Evolutionary conservation across 2,113 vertebrate genomes (phyloP).

Genomic region (Centropristis striata): DNA sequence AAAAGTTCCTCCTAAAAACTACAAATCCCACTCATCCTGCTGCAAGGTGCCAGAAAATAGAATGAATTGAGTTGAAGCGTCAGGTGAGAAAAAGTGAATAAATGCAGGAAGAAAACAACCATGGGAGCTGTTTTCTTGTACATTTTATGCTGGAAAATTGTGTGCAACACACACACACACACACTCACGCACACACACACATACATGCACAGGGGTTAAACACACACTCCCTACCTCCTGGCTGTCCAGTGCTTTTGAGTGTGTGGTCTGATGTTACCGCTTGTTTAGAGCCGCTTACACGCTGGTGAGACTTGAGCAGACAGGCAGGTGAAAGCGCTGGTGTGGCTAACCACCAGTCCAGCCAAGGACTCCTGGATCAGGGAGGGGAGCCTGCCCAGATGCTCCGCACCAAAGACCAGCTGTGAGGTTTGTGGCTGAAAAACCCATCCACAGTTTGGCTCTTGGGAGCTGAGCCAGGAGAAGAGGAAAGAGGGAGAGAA

Average conservation of each 20-base stretch:
- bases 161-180: constrained; percentile 22
- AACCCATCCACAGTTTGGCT: constrained; percentile 51
- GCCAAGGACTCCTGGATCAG: constrained; percentile 51
- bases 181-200: constrained; percentile 27
- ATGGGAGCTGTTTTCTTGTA: background rate
- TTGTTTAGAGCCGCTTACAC: constrained; percentile 54
- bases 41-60: constrained; percentile 25
- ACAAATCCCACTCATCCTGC: constrained; percentile 39
- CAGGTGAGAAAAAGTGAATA: background rate
- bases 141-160: background rate
- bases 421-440: constrained; percentile 72
- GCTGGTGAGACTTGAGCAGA: constrained; percentile 47
- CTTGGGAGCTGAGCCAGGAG: constrained; percentile 39
- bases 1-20: constrained; percentile 18
- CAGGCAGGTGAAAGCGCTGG: constrained; percentile 68
- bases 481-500: constrained; percentile 22
- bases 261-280: constrained; percentile 67
- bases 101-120: background rate
- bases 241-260: constrained; percentile 52
- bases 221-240: constrained; percentile 55
- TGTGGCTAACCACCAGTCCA: constrained; percentile 71
- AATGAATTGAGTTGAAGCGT: background rate
- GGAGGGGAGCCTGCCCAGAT: constrained; percentile 57
- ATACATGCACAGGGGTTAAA: constrained; percentile 6
- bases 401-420: constrained; percentile 59